A percentile compares a stretch with the other conserved stretches of the same genome.
phyloP scores from a whole-genome alignment of 2,113 vertebrate species.

The Shinisaurus crocodilurus region DNA sequence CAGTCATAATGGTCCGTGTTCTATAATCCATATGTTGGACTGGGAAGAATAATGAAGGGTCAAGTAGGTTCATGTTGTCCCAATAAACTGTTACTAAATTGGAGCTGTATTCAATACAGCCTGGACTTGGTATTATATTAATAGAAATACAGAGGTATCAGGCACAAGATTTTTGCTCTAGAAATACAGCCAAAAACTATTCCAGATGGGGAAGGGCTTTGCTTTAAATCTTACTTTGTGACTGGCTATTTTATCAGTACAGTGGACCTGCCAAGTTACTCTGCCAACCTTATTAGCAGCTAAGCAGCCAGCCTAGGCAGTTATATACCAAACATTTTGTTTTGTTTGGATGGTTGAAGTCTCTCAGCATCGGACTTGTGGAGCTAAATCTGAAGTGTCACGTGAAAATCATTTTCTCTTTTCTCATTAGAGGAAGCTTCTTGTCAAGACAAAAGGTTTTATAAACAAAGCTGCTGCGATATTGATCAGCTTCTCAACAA shows the following conservation, averaged over 20 bases:
- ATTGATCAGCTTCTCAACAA: conserved; percentile 46
- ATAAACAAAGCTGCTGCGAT: neutral
- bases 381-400: conserved; percentile 37
- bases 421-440: conserved; percentile 43
- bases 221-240: conserved; percentile 42
- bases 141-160: conserved; percentile 39
- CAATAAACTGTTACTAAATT: conserved; percentile 32
- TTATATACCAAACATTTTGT: conserved; percentile 18
- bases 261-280: conserved; percentile 31
- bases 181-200: conserved; percentile 23
- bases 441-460: conserved; percentile 41
- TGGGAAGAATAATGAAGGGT: conserved; percentile 19
- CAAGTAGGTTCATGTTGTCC: conserved; percentile 14
- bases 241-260: conserved; percentile 41
- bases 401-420: neutral
- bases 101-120: conserved; percentile 19
- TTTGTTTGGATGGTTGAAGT: conserved; percentile 19
- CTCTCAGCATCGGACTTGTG: conserved; percentile 12
- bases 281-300: conserved; percentile 39
- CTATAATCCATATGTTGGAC: neutral
- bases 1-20: neutral
- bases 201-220: conserved; percentile 7
- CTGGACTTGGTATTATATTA: conserved; percentile 26
- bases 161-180: conserved; percentile 11
- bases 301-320: conserved; percentile 34